Base-by-base conservation (phyloP, 2,113 vertebrate genomes). In the Apodemus sylvaticus region DNA sequence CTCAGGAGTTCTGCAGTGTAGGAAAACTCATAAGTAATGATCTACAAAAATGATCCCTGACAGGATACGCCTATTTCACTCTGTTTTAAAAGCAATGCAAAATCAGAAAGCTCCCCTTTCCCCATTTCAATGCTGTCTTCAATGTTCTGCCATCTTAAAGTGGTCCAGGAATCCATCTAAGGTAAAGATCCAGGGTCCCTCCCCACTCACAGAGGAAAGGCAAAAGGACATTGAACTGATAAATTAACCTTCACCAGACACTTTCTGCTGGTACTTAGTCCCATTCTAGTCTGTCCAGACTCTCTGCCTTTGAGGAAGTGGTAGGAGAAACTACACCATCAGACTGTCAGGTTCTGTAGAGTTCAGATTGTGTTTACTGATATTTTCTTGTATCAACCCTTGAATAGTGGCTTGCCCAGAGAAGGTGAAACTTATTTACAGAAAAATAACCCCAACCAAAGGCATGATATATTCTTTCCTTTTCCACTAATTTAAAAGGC, bases 401-500 rank as follows among this genome's bases (percentile, higher is more conserved):
- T 55, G 12, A 20, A 73, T 3, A 90, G 26, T 64, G 45, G 66
- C 20, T 96, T 94, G 31, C 17, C 29, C 58, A 86, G 26, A 81
- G 26, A 36, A 70, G 31, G 36, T 55, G 70, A 48, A 87, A n/a
- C 68, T 96, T 92, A 85, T 48, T 94, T 60, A 39, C 29, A 19
- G 4, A 26, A 85, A 90, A 86, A 29, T 71, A 36, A 93, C 55
- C 45, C 19, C 87, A 79, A 90, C 36, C 62, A 77, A 76, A 89
- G 1, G 6, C n/a, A 31, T 3, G 17, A 51, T 51, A 79, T 51
- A 16, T 55, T 73, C 31, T 91, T 95, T 79, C 60, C 29, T 73
- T 95, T 68, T 90, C 70, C 42, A 89, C 26, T 95, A 29, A 89
- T 83, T 87, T 86, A 51, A 95, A 96, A n/a, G 8, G n/a, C 7